Base-by-base conservation (phyloP, 1,140 invertebrate species). In the Lutraria rhynchaena region DNA sequence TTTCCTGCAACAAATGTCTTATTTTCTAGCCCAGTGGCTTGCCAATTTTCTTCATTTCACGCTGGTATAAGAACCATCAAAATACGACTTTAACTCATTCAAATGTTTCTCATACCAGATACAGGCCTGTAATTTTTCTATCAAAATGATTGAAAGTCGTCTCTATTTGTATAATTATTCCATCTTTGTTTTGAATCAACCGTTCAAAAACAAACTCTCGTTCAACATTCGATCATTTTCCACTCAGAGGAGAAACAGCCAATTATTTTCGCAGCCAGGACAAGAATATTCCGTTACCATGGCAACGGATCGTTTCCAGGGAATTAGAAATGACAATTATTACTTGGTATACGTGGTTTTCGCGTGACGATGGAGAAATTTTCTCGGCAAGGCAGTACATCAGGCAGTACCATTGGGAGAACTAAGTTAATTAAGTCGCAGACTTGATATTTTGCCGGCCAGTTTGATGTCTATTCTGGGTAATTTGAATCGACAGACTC, bases 261-360 rank as follows among this genome's bases (percentile, higher is more conserved):
- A 80, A 80, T 80, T 80, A 80, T 65, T 80, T 80, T n/a, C 76
- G 51, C 22, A 60, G 61, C 22, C 76, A 58, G 76, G 76, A 80
- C 76, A 70, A 35, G 76, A 69, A 80, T 60, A 58, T 58, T 60
- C 63, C 53, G 65, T 80, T 58, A 41, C 55, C 41, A 80, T 46
- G 65, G 76, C 49, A 80, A 80, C 76, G 1, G 65, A 69, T 37
- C 24, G 57, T 69, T 77, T 69, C 76, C 53, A 31, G 44, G 76
- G 76, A 80, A 80, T 80, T 80, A 49, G 65, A 80, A 80, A 80
- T 70, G 76, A 80, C 76, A 80, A 70, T 69, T 80, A 80, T 80
- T 57, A 41, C 53, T 31, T 58, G 76, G 60, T 69, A 80, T 61
- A 69, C 55, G 37, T 80, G 65, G 29, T 19, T 69, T 70, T 80